Conservation (phyloP, 1,140 invertebrate species). For the Aleiodes sp. region DNA sequence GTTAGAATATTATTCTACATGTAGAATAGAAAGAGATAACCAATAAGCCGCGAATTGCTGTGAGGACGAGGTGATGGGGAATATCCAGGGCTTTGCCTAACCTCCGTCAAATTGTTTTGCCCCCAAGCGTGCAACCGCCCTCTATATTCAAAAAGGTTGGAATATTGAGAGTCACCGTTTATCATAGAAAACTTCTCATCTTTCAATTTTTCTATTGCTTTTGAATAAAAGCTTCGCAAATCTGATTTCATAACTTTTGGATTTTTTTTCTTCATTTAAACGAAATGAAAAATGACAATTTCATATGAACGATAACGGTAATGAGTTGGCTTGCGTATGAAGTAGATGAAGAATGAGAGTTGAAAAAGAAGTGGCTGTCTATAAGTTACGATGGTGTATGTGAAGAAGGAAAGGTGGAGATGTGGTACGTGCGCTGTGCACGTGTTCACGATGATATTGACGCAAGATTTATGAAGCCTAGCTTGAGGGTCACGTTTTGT, state of each 20-base stretch:
- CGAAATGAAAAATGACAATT: no score
- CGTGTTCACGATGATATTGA: slow-evolving; percentile 47
- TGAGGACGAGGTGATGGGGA: background rate
- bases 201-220: no score
- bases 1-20: no score
- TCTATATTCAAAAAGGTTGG: no score
- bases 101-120: slow-evolving; percentile 11
- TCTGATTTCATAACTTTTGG: background rate
- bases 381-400: no score
- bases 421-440: slow-evolving; percentile 19
- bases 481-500: slow-evolving; percentile 43
- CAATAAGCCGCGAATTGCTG: slow-evolving; percentile 9
- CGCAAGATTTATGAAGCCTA: slow-evolving; percentile 49
- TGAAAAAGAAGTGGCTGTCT: background rate
- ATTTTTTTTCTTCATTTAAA: background rate
- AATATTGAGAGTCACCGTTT: no score
- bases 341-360: background rate
- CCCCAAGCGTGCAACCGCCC: background rate
- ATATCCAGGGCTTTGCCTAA: no score
- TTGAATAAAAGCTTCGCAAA: background rate
- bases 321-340: no score
- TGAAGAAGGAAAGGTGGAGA: no score
- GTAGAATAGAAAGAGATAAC: background rate
- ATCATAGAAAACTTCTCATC: no score
- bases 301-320: no score